Evolutionary conservation across 2,113 vertebrate species (phyloP).

Genomic region (Antigone vipio): DNA sequence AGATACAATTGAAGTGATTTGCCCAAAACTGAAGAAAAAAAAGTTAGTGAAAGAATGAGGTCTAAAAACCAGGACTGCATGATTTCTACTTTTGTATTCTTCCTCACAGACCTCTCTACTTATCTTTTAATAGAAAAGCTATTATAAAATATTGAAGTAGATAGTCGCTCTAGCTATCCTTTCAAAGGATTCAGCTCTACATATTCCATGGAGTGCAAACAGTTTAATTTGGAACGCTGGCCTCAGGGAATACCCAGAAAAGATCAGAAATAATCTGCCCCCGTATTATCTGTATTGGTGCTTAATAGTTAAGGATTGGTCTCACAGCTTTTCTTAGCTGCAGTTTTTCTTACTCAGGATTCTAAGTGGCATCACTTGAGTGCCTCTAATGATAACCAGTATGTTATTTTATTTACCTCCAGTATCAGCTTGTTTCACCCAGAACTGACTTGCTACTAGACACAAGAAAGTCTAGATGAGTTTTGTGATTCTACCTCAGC

Average conservation of each 20-base stretch:
- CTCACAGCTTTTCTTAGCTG: not conserved
- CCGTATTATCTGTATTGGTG: not conserved
- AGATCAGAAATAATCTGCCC: not conserved
- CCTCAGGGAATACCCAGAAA: not conserved
- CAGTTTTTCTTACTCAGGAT: not conserved
- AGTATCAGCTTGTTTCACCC: not conserved
- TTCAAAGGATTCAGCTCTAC: not conserved
- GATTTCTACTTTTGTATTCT: slow-evolving; percentile 2
- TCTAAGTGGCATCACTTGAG: not conserved
- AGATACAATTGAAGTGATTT: not conserved
- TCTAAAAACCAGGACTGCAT: not conserved
- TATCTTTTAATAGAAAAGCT: slow-evolving; percentile 57
- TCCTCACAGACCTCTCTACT: not conserved
- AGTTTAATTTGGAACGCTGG: slow-evolving; percentile 8
- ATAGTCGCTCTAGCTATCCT: not conserved
- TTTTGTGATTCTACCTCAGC: not conserved
- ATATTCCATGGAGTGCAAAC: not conserved
- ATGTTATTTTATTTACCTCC: not conserved
- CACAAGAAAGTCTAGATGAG: not conserved
- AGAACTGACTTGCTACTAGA: not conserved
- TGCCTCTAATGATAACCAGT: not conserved
- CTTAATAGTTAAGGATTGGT: not conserved
- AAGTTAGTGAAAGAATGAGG: not conserved
- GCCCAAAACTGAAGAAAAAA: not conserved
- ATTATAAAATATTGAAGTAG: slow-evolving; percentile 38